A percentile compares a stretch with the other conserved stretches of the same genome.
These are phyloP conservation scores for Diorhabda sublineata DNA, from an alignment of 1,140 invertebrate genomes.

Conservation along the genomic window DNA sequence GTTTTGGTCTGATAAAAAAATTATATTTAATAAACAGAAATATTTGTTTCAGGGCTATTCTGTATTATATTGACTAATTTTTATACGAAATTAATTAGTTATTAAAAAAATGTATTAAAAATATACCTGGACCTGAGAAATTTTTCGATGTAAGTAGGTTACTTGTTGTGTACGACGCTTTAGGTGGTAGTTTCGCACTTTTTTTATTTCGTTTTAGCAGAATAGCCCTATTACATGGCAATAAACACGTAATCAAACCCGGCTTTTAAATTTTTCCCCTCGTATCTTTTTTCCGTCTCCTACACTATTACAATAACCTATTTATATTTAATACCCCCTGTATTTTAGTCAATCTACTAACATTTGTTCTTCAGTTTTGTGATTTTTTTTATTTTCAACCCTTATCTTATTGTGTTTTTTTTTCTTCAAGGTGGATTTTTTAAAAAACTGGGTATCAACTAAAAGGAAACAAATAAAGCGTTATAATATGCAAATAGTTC, in stretches of 20 bases:
- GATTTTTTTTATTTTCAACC: background rate
- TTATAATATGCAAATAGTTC: too few relatives aligned
- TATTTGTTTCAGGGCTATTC: conserved; percentile 21
- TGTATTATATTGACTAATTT: conserved; percentile 15
- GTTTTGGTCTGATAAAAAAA: too few relatives aligned
- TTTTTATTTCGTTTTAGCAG: conserved; percentile 8
- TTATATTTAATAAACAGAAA: background rate
- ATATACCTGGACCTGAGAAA: conserved; percentile 6
- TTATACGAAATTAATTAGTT: background rate
- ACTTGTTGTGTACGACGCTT: conserved; percentile 6
- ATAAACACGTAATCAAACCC: too few relatives aligned
- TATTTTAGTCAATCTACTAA: background rate
- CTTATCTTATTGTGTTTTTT: conserved; percentile 2
- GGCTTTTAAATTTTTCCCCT: too few relatives aligned
- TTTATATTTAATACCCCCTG: too few relatives aligned
- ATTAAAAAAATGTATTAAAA: background rate
- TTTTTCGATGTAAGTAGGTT: background rate
- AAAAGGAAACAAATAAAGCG: background rate
- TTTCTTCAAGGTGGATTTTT: conserved; percentile 12
- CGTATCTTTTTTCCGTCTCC: too few relatives aligned
- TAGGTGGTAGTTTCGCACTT: conserved; percentile 3
- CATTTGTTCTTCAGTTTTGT: background rate
- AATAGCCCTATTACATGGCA: conserved; percentile 7
- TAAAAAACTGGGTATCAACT: background rate
- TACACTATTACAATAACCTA: too few relatives aligned